Evolutionary conservation across 2,888 invertebrate genomes (phyloP).

Genomic region (Anorthoa munda): DNA sequence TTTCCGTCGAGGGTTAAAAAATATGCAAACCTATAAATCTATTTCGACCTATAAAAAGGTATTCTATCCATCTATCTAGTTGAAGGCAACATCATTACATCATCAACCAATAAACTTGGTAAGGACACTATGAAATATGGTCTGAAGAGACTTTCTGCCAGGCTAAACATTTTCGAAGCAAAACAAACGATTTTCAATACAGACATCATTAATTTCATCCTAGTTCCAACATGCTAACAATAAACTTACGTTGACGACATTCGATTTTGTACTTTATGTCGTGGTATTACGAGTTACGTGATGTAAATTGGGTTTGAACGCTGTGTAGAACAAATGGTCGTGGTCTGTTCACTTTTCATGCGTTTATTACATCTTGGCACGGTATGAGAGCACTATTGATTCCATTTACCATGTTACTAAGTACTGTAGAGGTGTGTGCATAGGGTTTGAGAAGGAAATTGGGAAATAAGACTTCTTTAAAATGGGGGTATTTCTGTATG

Average conservation of each 20-base stretch:
- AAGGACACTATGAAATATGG: constrained; percentile 73
- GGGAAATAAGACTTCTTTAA: neutral
- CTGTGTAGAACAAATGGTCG: constrained; percentile 80
- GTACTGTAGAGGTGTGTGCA: constrained; percentile 73
- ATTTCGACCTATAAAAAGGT: constrained; percentile 1
- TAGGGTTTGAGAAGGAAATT: neutral
- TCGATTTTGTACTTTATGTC: constrained; percentile 66
- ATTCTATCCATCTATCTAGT: constrained; percentile 46
- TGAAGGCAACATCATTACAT: constrained; percentile 62
- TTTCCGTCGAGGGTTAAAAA: neutral
- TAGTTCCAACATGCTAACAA: constrained; percentile 74
- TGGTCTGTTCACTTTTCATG: constrained; percentile 84
- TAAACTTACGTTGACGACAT: constrained; percentile 50
- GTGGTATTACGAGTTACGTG: constrained; percentile 62
- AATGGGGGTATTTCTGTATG: neutral
- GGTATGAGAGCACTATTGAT: constrained; percentile 85
- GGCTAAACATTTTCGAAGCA: constrained; percentile 75
- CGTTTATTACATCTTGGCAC: constrained; percentile 87
- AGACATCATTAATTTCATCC: constrained; percentile 84
- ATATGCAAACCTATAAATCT: constrained; percentile 14
- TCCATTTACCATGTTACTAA: constrained; percentile 81
- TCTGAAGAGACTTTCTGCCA: constrained; percentile 71
- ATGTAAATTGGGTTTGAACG: constrained; percentile 56
- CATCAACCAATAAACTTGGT: constrained; percentile 58
- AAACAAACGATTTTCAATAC: constrained; percentile 85